Percentiles rank a stretch among this genome's conserved stretches.
Conservation (phyloP, 2,888 invertebrate genomes). For the Drosophila dives region DNA sequence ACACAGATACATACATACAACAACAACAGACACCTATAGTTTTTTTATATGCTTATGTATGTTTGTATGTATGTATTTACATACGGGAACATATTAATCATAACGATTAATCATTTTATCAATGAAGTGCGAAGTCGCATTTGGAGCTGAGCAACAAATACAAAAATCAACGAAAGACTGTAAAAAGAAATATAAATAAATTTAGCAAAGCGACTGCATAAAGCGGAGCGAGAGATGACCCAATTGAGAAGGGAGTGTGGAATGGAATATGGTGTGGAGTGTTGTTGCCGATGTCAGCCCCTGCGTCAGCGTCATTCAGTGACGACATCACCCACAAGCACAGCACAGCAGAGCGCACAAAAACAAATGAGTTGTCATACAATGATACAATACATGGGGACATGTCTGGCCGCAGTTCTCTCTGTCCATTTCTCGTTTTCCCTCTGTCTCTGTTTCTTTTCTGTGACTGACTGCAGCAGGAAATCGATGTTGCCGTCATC, state of each 20-base stretch:
- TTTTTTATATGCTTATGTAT: constrained; percentile 1
- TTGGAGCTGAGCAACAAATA: constrained; percentile 34
- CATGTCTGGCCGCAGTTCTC: constrained; percentile 16
- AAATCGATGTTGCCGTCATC: constrained; percentile 57
- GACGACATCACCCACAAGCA: constrained; percentile 73
- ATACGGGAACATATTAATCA: constrained; percentile 50
- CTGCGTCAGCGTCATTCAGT: constrained; percentile 43
- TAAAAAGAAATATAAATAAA: constrained; percentile 32
- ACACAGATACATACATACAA: constrained; percentile 37
- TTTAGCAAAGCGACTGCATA: constrained; percentile 26
- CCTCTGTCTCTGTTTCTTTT: constrained; percentile 1
- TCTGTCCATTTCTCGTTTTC: constrained; percentile 1
- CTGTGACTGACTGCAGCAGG: constrained; percentile 56
- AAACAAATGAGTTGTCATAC: constrained; percentile 70
- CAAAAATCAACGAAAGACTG: neutral
- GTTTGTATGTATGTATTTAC: neutral
- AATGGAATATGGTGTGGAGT: constrained; percentile 22
- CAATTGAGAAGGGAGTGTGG: constrained; percentile 54
- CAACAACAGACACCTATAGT: neutral
- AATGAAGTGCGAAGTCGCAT: constrained; percentile 74
- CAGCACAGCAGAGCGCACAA: constrained; percentile 33
- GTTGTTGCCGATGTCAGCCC: constrained; percentile 12
- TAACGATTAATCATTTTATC: constrained; percentile 79
- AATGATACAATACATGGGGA: constrained; percentile 44
- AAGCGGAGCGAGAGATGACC: constrained; percentile 52